Evolutionary conservation across 2,113 vertebrate genomes (phyloP).

Genomic region (Stigmatopora argus): DNA sequence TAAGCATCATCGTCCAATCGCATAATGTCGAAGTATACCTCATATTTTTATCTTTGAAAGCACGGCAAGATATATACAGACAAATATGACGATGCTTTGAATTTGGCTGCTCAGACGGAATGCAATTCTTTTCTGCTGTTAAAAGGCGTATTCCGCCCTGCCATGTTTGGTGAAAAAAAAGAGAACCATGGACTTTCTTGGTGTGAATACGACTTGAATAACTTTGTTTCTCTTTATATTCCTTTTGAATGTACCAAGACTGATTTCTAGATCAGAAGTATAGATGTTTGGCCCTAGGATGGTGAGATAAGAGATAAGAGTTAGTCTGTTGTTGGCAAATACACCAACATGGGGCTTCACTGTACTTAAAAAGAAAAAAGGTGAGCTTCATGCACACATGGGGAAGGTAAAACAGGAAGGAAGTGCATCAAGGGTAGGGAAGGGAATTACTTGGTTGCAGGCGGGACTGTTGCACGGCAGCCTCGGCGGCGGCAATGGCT

Average conservation of each 20-base stretch:
- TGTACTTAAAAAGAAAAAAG: constrained; percentile 22
- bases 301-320: not conserved
- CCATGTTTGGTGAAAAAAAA: too few relatives aligned
- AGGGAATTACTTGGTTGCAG: constrained; percentile 99
- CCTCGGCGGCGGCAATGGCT: constrained; percentile 95
- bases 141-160: too few relatives aligned
- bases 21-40: too few relatives aligned
- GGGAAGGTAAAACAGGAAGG: constrained; percentile 74
- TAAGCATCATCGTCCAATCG: too few relatives aligned
- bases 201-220: too few relatives aligned
- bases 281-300: not conserved
- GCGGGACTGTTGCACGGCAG: constrained; percentile 92
- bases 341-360: not conserved
- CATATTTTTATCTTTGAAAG: too few relatives aligned
- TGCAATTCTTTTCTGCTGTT: too few relatives aligned
- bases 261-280: not conserved
- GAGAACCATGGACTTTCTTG: too few relatives aligned
- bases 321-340: not conserved
- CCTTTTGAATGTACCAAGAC: not conserved
- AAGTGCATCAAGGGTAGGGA: constrained; percentile 87
- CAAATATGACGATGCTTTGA: too few relatives aligned
- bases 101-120: too few relatives aligned
- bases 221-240: not conserved
- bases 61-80: too few relatives aligned
- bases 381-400: constrained; percentile 70